Evolutionary conservation across 2,113 vertebrate genomes (phyloP).

Genomic region (Nyctereutes procyonoides): DNA sequence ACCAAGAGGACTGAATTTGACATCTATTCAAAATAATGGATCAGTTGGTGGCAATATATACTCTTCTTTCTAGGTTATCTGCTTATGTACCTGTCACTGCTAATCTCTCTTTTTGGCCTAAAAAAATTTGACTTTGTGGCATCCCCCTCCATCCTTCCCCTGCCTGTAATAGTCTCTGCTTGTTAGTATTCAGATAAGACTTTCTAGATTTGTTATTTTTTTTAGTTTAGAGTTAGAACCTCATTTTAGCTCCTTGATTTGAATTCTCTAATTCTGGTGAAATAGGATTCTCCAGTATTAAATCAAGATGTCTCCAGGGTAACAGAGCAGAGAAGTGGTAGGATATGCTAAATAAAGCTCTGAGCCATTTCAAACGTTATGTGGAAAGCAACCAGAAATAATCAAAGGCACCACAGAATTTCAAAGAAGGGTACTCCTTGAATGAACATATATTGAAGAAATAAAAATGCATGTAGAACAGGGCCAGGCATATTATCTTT

Average conservation of each 20-base stretch:
- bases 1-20: not conserved
- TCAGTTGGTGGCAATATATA: not conserved
- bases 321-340: slow-evolving; percentile 56
- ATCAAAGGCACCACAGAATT: slow-evolving; percentile 33
- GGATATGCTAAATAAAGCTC: slow-evolving; percentile 32
- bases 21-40: not conserved
- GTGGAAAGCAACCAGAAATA: slow-evolving; percentile 42
- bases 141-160: not conserved
- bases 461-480: slow-evolving; percentile 15
- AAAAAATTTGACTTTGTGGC: slow-evolving; percentile 26
- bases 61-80: slow-evolving; percentile 11
- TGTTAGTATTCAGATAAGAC: slow-evolving; percentile 37
- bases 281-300: slow-evolving; percentile 45
- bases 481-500: slow-evolving; percentile 6
- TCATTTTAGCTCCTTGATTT: slow-evolving; percentile 45
- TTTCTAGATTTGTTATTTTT: not conserved
- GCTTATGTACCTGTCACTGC: not conserved
- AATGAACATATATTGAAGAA: slow-evolving; percentile 34
- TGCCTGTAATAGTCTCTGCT: not conserved
- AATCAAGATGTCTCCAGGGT: slow-evolving; percentile 62
- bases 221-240: not conserved
- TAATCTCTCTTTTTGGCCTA: not conserved
- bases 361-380: slow-evolving; percentile 40
- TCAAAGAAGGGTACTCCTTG: slow-evolving; percentile 17
- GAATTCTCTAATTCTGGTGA: slow-evolving; percentile 31